phyloP scores from a whole-genome alignment of 2,113 vertebrate genomes.

The Fulica atra region DNA sequence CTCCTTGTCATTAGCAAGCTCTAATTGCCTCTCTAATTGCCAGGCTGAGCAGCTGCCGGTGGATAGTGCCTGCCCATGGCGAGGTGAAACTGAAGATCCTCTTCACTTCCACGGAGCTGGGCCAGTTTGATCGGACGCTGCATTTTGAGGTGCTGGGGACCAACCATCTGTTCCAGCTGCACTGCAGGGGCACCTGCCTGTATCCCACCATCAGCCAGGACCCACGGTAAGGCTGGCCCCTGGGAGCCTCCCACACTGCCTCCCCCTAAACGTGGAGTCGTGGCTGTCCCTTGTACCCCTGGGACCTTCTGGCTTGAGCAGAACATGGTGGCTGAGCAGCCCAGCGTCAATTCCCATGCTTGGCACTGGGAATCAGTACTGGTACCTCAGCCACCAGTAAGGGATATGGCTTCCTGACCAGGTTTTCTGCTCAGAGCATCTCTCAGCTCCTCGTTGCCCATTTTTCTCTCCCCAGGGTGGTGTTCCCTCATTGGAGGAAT shows the following conservation, averaged over 20 bases:
- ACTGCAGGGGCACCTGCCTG: slow-evolving; percentile 80
- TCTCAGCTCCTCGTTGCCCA: background rate
- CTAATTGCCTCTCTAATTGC: background rate
- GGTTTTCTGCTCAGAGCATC: background rate
- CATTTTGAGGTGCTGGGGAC: slow-evolving; percentile 87
- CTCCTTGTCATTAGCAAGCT: background rate
- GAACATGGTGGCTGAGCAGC: fast-evolving
- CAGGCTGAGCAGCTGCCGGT: slow-evolving; percentile 81
- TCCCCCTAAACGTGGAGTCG: background rate
- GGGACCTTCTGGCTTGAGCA: background rate
- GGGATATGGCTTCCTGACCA: background rate
- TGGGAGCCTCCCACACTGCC: background rate
- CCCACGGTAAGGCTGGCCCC: slow-evolving; percentile 74
- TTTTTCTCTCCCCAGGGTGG: slow-evolving; percentile 66
- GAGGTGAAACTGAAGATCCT: slow-evolving; percentile 78
- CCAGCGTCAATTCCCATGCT: background rate
- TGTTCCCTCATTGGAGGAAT: slow-evolving; percentile 81
- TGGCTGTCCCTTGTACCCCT: background rate
- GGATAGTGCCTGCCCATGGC: slow-evolving; percentile 80
- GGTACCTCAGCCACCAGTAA: background rate
- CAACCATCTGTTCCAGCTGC: slow-evolving; percentile 78
- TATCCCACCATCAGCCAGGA: slow-evolving; percentile 85
- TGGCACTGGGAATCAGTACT: background rate
- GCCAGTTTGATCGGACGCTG: slow-evolving; percentile 81
- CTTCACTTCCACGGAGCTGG: slow-evolving; percentile 77